Percentiles rank a stretch among this genome's conserved stretches.
These are phyloP conservation scores for Heliconius hewitsoni DNA, from an alignment of 1,140 invertebrate species.

Conservation along the genomic window DNA sequence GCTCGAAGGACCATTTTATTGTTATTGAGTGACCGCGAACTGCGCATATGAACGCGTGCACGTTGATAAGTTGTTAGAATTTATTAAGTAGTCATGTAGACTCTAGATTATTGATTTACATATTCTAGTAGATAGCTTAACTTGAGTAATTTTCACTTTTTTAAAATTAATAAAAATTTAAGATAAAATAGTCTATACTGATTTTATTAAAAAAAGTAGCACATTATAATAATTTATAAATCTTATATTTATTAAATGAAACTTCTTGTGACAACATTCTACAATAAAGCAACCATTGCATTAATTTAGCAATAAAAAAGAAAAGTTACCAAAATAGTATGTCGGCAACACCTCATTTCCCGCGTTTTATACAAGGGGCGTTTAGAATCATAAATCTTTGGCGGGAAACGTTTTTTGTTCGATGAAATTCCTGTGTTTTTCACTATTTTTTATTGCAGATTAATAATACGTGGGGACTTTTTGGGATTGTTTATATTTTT, in stretches of 20 bases:
- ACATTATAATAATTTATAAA: not conserved
- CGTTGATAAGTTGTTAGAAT: not conserved
- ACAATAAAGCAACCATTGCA: not conserved
- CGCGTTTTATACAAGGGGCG: slow-evolving; percentile 70
- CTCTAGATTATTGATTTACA: not conserved
- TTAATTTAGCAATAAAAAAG: slow-evolving; percentile 68
- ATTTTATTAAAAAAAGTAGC: not conserved
- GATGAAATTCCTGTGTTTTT: slow-evolving; percentile 74
- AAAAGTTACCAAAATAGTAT: slow-evolving; percentile 34
- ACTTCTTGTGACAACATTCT: not conserved
- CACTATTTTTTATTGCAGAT: slow-evolving; percentile 45
- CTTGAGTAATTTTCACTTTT: not conserved
- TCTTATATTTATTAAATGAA: not conserved
- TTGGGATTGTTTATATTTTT: slow-evolving; percentile 17
- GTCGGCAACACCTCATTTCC: slow-evolving; percentile 75
- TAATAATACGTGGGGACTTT: slow-evolving; percentile 20
- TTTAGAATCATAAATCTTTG: slow-evolving; percentile 72
- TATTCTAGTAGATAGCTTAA: not conserved
- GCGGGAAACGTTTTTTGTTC: slow-evolving; percentile 74
- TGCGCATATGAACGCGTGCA: slow-evolving; percentile 23
- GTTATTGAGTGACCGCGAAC: slow-evolving; percentile 67
- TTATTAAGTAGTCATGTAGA: not conserved
- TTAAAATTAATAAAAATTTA: too few relatives aligned
- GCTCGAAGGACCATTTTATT: slow-evolving; percentile 62
- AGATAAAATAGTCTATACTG: too few relatives aligned